Conservation (phyloP, 2,113 vertebrate species). For the Rhagologus leucostigma region DNA sequence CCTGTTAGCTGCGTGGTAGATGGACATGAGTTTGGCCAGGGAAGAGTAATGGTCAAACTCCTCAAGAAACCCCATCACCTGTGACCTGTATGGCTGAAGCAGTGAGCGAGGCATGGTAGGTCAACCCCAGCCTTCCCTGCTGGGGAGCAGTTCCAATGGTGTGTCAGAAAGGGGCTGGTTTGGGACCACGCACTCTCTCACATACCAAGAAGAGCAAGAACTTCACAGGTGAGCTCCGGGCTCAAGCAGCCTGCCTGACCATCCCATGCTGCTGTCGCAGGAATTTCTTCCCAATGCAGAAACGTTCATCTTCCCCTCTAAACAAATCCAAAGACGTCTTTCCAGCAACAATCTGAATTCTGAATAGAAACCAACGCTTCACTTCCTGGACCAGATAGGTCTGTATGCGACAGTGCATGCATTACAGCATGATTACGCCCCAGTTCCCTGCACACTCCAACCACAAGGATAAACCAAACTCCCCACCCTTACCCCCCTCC, state of each 20-base stretch:
- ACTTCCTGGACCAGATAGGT: background rate
- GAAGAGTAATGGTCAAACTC: constrained; percentile 14
- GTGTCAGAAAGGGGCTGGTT: background rate
- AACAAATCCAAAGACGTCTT: fast-evolving
- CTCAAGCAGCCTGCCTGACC: too few species aligned
- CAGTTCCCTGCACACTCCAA: background rate
- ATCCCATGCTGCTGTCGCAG: fast-evolving
- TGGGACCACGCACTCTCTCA: background rate
- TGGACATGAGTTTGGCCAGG: constrained; percentile 11
- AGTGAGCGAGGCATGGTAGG: background rate
- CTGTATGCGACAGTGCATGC: background rate
- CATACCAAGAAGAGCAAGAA: background rate
- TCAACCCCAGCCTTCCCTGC: background rate
- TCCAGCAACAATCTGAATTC: background rate
- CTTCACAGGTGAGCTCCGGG: background rate
- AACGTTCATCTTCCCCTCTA: fast-evolving
- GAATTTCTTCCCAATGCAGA: background rate
- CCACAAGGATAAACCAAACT: background rate
- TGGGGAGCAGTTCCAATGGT: background rate
- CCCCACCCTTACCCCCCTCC: background rate
- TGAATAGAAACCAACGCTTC: background rate
- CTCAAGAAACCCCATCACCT: background rate
- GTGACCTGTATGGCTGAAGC: background rate
- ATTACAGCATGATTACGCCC: background rate
- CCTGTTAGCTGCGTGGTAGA: constrained; percentile 25